Evolutionary conservation across 1,140 invertebrate genomes (phyloP), one percentile per base, ranked within the genome.

Genomic region (Drosophila triauraria): DNA sequence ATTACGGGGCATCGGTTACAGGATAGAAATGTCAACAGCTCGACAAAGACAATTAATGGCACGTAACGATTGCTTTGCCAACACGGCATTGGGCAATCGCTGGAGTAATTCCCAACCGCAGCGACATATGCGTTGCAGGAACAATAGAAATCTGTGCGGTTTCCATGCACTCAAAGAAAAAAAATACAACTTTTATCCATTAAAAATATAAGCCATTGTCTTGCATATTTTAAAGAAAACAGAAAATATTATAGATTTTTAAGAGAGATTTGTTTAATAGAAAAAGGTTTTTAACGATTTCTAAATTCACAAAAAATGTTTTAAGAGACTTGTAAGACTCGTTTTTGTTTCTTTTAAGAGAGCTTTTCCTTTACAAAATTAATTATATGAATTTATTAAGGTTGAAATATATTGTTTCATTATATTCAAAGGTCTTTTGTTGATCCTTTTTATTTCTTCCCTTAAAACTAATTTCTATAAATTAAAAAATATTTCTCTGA

Each of bases 41-140:
- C 50, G 47, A 71, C 59, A 43, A 32, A 38, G 48, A 43, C 58
- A 79, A 62, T 88, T 68, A 90, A 88, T 88, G 84, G 68, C 32
- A 78, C 81, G 85, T 90, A 88, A 90, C 84, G 62, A 63, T 80
- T 78, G 76, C 75, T 78, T 42, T 78, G 77, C 44, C 60, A 84
- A 64, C 68, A 83, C 32, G 47, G 43, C 53, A 57, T 54, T n/a
- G 50, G 54, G 72, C 82, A 79, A 77, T 77, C 60, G 70, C 23
- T 35, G 40, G 48, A 17, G 30, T 63, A 70, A 68, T 53, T 67
- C 8, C 32, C 50, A 48, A 42, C 10, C 47, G 51, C 30, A 57
- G 50, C 46, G 50, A 67, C 83, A 87, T 83, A 87, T 87, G 83
- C 58, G 74, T 65, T 58, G 47, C 48, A 62, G 68, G 56, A 77